Conservation (phyloP, 1,140 invertebrate genomes). For the Leptopilina clavipes region DNA sequence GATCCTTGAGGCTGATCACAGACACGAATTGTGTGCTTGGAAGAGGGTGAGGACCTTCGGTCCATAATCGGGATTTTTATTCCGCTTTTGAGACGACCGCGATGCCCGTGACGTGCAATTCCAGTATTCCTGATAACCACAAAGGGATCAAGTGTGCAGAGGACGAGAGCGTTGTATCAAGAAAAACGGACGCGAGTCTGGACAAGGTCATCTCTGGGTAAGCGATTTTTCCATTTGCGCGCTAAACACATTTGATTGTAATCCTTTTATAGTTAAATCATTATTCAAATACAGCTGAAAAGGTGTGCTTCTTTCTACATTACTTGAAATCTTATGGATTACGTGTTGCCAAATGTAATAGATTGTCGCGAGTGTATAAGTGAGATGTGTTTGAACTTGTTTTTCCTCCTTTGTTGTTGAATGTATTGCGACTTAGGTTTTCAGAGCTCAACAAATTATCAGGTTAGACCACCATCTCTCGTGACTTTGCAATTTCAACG, state of each 20-base stretch:
- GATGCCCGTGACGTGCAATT: slow-evolving; percentile 65
- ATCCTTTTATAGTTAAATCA: slow-evolving; percentile 37
- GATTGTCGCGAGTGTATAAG: slow-evolving; percentile 33
- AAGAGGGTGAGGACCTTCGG: slow-evolving; percentile 43
- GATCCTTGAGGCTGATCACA: slow-evolving; percentile 15
- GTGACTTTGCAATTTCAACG: slow-evolving; percentile 64
- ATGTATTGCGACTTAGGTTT: slow-evolving; percentile 43
- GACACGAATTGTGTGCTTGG: slow-evolving; percentile 25
- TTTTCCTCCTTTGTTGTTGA: slow-evolving; percentile 47
- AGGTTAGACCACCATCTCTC: slow-evolving; percentile 57
- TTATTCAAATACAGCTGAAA: slow-evolving; percentile 24
- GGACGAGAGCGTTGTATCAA: slow-evolving; percentile 43
- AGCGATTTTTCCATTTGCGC: slow-evolving; percentile 37
- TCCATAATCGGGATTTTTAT: slow-evolving; percentile 45
- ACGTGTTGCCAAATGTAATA: slow-evolving; percentile 36
- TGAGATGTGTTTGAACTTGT: slow-evolving; percentile 27
- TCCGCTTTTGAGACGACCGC: slow-evolving; percentile 57
- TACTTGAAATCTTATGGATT: neutral
- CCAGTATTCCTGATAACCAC: slow-evolving; percentile 56
- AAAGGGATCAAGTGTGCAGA: slow-evolving; percentile 52
- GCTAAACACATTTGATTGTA: slow-evolving; percentile 7
- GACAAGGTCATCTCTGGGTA: slow-evolving; percentile 52
- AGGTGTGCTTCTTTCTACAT: neutral
- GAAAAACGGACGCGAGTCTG: slow-evolving; percentile 43
- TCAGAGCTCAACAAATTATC: slow-evolving; percentile 38